Conservation (phyloP, 2,888 invertebrate species). For the Athalia circularis region DNA sequence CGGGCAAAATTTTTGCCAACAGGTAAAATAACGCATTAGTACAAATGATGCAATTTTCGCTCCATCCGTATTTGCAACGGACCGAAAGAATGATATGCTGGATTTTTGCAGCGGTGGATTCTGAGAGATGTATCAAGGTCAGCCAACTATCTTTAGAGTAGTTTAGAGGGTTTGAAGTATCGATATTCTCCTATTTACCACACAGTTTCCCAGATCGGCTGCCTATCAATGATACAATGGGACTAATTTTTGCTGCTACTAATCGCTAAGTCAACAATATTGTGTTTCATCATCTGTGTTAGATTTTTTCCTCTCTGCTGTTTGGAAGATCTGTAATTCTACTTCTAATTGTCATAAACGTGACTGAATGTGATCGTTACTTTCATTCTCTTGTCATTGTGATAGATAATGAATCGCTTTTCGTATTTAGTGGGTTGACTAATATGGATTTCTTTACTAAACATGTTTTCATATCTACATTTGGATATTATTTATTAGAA, state of each 20-base stretch:
- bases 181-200: neutral
- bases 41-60: slow-evolving; percentile 50
- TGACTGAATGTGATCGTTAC: neutral
- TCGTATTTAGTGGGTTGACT: no score
- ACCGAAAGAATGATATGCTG: slow-evolving; percentile 53
- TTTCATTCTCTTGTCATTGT: slow-evolving; percentile 3
- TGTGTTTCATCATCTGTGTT: neutral
- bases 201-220: neutral
- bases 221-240: neutral
- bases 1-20: slow-evolving; percentile 66
- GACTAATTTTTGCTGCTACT: neutral
- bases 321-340: neutral
- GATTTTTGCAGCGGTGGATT: slow-evolving; percentile 59
- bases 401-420: no score
- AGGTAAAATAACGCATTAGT: slow-evolving; percentile 57
- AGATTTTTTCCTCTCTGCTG: neutral
- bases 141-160: slow-evolving; percentile 56
- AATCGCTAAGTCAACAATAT: slow-evolving; percentile 4
- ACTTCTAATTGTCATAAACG: neutral
- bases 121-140: slow-evolving; percentile 59
- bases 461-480: no score
- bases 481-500: no score
- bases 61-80: slow-evolving; percentile 47
- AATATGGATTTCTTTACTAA: no score
- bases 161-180: slow-evolving; percentile 47